phyloP scores from a whole-genome alignment of 2,888 invertebrate genomes.

The Uropetala carovei region DNA sequence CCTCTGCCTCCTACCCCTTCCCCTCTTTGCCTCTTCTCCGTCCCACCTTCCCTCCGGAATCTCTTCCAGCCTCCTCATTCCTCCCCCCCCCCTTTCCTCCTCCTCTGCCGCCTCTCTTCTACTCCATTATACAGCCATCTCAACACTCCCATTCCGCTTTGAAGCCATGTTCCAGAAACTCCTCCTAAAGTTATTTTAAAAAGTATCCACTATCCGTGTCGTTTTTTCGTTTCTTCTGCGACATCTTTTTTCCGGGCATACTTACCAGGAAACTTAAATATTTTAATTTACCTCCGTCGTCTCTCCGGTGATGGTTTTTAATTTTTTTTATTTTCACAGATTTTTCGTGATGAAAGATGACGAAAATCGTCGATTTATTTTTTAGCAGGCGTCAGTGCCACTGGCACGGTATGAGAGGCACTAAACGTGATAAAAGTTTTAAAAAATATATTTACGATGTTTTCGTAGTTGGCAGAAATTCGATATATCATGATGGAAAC shows the following conservation, averaged over 20 bases:
- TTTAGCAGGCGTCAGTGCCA: too few species aligned
- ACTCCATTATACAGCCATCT: conserved; percentile 13
- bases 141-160: background rate
- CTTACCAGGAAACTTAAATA: background rate
- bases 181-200: background rate
- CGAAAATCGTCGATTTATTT: too few species aligned
- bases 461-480: too few species aligned
- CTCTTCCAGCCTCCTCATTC: background rate
- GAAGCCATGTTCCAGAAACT: background rate
- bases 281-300: background rate
- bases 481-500: too few species aligned
- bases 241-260: background rate
- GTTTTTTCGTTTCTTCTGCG: background rate
- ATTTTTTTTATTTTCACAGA: too few species aligned
- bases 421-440: too few species aligned
- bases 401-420: too few species aligned
- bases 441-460: too few species aligned
- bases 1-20: background rate
- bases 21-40: background rate
- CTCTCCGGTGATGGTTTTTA: background rate
- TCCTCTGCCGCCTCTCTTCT: background rate
- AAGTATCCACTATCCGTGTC: background rate
- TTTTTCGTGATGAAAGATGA: too few species aligned
- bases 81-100: background rate
- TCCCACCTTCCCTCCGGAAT: background rate